phyloP scores from a whole-genome alignment of 1,140 invertebrate genomes.

The Polypedilum vanderplanki region DNA sequence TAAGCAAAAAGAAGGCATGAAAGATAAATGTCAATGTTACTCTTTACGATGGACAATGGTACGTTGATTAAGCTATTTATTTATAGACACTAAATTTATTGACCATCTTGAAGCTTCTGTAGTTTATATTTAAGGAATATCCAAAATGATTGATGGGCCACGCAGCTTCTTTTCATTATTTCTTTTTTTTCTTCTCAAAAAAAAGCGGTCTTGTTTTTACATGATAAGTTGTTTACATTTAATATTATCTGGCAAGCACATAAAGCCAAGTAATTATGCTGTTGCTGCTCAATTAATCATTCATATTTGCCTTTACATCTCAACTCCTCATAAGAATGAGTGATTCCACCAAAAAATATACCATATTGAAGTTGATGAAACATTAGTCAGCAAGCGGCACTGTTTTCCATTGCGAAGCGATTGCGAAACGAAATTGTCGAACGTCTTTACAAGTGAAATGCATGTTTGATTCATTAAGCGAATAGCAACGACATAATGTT shows the following conservation, averaged over 20 bases:
- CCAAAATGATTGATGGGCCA: conserved; percentile 6
- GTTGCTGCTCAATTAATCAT: background rate
- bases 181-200: background rate
- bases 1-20: background rate
- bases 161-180: conserved; percentile 2
- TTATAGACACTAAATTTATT: conserved; percentile 5
- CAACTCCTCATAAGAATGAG: background rate
- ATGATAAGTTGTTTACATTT: conserved; percentile 19
- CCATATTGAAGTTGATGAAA: background rate
- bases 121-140: background rate
- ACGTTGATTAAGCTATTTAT: conserved; percentile 18
- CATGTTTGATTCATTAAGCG: background rate
- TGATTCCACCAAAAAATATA: background rate
- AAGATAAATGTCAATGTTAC: background rate
- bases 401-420: background rate
- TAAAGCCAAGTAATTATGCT: background rate
- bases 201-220: background rate
- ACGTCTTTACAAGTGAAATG: background rate
- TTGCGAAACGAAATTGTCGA: background rate
- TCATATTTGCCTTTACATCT: background rate
- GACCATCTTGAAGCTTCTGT: conserved; percentile 9
- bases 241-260: background rate
- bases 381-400: background rate
- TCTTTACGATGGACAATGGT: background rate
- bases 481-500: conserved; percentile 3